Evolutionary conservation across 2,113 vertebrate genomes (phyloP), one percentile per base, ranked within the genome.

Genomic region (Hystrix cristata): DNA sequence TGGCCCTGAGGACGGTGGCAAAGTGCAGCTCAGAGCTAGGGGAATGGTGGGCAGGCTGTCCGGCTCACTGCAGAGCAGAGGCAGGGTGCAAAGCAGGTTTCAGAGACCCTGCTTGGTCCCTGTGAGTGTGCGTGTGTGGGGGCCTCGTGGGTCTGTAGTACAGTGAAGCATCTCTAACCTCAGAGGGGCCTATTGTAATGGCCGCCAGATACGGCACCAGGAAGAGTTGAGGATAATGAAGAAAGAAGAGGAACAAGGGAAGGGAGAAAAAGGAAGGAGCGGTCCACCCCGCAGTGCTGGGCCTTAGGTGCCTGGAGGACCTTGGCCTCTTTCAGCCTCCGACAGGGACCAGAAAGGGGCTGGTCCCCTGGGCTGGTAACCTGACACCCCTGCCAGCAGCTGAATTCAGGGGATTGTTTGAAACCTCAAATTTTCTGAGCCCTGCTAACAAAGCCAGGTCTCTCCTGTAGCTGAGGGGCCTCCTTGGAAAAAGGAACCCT

Each of bases 331-430:
- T 86, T 89, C 89, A 62, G 88, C 46, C 89, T 90, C 91, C 51
- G 46, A 27, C 83, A 55, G 46, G 89, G 62, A 74, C 87, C 21
- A 43, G 62, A 87, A 72, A 71, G 85, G 53, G 71, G 96, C 84
- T 71, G 60, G 57, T 91, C 90, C 69, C 51, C 60, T 7, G 62
- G 48, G 67, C 34, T 4, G 2, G 87, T 90, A 91, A 97, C 71
- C 65, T 21, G 90, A 97, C 59, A 90, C 92, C 90, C 12, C 18
- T 25, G 31, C 67, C 65, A 27, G 94, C 94, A 93, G 91, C 90
- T 83, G 88, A 92, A 88, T 67, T 51, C 79, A 64, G 57, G 2
- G 55, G 59, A 79, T 46, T 97, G 95, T 92, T 96, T 94, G 80
- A 85, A 83, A 79, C 74, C 55, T 90, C 51, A 90, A 34, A 9